Conservation (phyloP, 2,888 invertebrate genomes). For the Machimus rusticus region DNA sequence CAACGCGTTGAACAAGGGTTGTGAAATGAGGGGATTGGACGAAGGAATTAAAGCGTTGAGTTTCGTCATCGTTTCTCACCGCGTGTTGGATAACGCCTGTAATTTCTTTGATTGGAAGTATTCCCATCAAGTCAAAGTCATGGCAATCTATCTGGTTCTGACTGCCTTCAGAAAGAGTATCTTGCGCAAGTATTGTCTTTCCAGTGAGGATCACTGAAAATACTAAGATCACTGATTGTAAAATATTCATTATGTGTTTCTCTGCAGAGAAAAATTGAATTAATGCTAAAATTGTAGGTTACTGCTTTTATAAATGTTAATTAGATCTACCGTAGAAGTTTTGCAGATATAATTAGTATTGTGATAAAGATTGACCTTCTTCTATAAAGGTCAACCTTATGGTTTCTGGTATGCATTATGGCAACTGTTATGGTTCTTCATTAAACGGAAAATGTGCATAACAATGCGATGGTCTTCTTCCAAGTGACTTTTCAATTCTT, state of each 20-base stretch:
- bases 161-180: not conserved
- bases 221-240: not conserved
- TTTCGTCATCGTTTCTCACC: not conserved
- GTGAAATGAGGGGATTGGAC: not conserved
- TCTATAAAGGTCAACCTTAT: not conserved
- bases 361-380: not conserved
- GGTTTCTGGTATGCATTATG: not conserved
- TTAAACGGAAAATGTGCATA: not conserved
- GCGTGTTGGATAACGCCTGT: not conserved
- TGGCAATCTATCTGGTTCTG: not conserved
- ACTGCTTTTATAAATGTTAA: not conserved
- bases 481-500: not conserved
- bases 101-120: constrained; percentile 1
- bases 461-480: not conserved
- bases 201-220: not conserved
- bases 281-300: not conserved
- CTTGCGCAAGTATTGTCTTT: not conserved
- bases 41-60: not conserved
- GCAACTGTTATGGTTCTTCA: not conserved
- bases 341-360: not conserved
- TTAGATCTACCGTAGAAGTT: not conserved
- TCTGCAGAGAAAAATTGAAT: not conserved
- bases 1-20: not conserved
- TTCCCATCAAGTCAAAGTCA: constrained; percentile 8
- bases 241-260: not conserved